phyloP scores from a whole-genome alignment of 2,888 invertebrate species.

The Tridacna crocea region DNA sequence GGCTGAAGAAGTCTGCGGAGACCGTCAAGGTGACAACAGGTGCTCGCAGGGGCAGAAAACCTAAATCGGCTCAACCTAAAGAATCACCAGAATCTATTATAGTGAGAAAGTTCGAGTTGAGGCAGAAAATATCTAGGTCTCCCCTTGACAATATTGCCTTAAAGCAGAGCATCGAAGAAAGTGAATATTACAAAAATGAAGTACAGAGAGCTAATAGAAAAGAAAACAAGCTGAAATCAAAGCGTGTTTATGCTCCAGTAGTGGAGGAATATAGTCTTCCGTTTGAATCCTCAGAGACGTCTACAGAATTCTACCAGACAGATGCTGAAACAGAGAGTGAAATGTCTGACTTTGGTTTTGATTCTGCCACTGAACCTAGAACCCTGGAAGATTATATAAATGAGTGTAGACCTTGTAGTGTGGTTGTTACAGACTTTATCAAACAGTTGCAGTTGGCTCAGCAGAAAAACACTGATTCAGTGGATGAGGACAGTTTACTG shows the following conservation, averaged over 20 bases:
- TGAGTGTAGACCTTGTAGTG: slow-evolving; percentile 67
- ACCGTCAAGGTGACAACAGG: background rate
- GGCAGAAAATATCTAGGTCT: slow-evolving; percentile 76
- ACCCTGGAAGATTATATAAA: slow-evolving; percentile 36
- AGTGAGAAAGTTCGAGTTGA: slow-evolving; percentile 65
- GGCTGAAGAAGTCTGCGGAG: background rate
- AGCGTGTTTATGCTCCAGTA: slow-evolving; percentile 1
- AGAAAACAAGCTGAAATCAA: slow-evolving; percentile 54
- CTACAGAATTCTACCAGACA: background rate
- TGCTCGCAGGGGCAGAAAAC: background rate
- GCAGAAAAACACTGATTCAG: background rate
- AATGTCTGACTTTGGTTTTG: slow-evolving; percentile 1
- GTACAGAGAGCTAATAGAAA: slow-evolving; percentile 66
- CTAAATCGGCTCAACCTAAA: slow-evolving; percentile 17
- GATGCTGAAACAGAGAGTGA: slow-evolving; percentile 12
- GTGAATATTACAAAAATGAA: slow-evolving; percentile 72
- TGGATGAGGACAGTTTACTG: slow-evolving; percentile 27
- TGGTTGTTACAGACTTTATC: slow-evolving; percentile 75
- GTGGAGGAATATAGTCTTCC: background rate
- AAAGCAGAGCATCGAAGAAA: slow-evolving; percentile 75
- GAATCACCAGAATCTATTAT: slow-evolving; percentile 29
- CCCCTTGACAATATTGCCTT: slow-evolving; percentile 78
- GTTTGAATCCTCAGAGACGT: background rate
- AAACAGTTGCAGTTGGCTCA: slow-evolving; percentile 63
- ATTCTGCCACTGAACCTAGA: slow-evolving; percentile 8